Conservation (phyloP, 2,113 vertebrate genomes). For the Bos taurus region ARS-UCD2.0 NC_037335.1:29653501-29654000, state of each 20-base stretch:
- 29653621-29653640: background rate
- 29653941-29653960: background rate
- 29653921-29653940: rapidly evolving
- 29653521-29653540: background rate
- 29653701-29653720: background rate
- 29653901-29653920: background rate
- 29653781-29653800: background rate
- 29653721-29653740: background rate
- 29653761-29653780: rapidly evolving
- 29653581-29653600: background rate
- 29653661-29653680: background rate
- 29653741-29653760: rapidly evolving
- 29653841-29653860: background rate
- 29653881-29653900: too few relatives aligned
- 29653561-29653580: background rate
- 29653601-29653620: background rate
- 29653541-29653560: background rate
- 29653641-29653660: background rate
- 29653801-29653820: background rate
- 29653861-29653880: background rate
- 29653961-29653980: background rate
- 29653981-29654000: background rate
- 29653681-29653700: background rate
- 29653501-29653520: background rate
- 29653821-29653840: background rate